Evolutionary conservation across 2,797 vertebrate genomes (phyloP), one percentile per base, ranked within the genome.

Genomic region (Serranus cabrilla): DNA sequence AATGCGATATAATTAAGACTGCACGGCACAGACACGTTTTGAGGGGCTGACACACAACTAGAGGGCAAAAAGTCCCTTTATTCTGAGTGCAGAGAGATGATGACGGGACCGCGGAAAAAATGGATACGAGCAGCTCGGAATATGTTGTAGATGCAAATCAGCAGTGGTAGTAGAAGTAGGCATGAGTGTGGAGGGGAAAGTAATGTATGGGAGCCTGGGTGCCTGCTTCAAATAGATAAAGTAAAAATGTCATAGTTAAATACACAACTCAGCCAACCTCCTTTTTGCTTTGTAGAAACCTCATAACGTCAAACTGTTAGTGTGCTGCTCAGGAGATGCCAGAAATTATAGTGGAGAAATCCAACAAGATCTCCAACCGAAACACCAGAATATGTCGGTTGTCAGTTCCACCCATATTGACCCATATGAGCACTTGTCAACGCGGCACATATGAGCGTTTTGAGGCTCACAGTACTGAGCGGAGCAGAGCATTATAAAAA

Each of bases 1-100:
- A 93, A 94, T 91, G 84, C 39, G 74, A 71, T 83, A 87, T 90
- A 91, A 94, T 92, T 89, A 92, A 89, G 73, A 82, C 67, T 50
- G 59, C 73, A 65, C 62, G 31, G 80, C 72, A 51, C 89, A 77
- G 80, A 87, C 90, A 84, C 76, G n/a, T 88, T 91, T 62, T 25
- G 51, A 34, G 34, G 68, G 63, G 58, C 76, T 91, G 91, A 89
- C 91, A 87, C 89, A 91, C 80, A 90, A 82, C 91, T 72, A 51
- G 49, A 74, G 89, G 88, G 80, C 71, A 83, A 79, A 90, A 74
- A 52, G 74, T 67, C 64, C 43, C 40, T 68, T 79, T 60, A 69
- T 69, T 65, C 56, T 0, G 16, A 74, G 55, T 4, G 65, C 75
- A 51, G 40, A 52, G 27, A 25, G 55, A 70, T 47, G 43, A 54